Percentiles rank a stretch among this genome's conserved stretches.
Conservation (phyloP, 2,888 invertebrate genomes). For the Spisula subtruncata region DNA sequence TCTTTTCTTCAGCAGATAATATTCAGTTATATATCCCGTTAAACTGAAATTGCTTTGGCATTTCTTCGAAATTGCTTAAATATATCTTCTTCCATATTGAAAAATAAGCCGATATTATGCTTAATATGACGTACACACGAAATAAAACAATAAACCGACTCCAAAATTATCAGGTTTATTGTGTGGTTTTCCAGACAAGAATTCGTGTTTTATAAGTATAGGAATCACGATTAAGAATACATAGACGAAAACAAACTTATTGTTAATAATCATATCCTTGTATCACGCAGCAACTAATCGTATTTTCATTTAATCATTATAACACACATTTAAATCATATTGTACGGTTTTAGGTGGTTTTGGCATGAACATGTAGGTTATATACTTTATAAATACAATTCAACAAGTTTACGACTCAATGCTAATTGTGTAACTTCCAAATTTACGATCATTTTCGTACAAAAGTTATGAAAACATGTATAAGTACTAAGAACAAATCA, state of each 20-base stretch:
- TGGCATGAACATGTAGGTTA: too few species aligned
- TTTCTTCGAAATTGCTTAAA: conserved; percentile 6
- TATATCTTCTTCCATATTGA: background rate
- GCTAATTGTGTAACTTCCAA: too few species aligned
- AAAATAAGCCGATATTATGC: conserved; percentile 22
- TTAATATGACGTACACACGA: conserved; percentile 42
- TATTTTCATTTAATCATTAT: background rate
- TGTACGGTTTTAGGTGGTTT: too few species aligned
- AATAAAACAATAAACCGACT: conserved; percentile 36
- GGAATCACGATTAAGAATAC: conserved; percentile 22
- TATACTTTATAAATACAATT: too few species aligned
- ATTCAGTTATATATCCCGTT: background rate
- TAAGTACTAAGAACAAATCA: too few species aligned
- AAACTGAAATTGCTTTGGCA: conserved; percentile 24
- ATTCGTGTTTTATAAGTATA: conserved; percentile 35
- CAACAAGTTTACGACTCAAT: too few species aligned
- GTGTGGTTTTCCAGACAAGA: conserved; percentile 1
- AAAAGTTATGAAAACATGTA: too few species aligned
- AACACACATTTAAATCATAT: background rate
- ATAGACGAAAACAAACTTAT: background rate
- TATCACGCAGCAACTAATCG: background rate
- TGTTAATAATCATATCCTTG: background rate
- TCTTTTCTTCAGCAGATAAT: background rate
- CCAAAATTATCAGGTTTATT: conserved; percentile 38
- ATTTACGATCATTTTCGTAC: too few species aligned